Percentiles rank a stretch among this genome's conserved stretches.
Conservation (phyloP, 2,888 invertebrate species). For the Aspidiotus rigidus region DNA sequence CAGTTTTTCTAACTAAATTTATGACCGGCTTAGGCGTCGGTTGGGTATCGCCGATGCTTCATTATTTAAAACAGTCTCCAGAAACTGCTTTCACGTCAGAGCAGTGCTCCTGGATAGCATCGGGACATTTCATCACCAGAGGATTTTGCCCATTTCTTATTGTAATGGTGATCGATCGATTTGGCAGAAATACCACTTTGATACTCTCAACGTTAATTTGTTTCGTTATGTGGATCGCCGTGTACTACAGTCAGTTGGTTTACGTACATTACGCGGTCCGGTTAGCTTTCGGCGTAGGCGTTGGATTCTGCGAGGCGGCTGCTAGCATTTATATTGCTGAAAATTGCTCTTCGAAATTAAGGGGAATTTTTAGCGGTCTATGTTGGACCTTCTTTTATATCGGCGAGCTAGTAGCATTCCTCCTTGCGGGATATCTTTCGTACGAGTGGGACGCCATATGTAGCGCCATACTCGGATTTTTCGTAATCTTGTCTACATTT, state of each 20-base stretch:
- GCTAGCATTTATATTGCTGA: slow-evolving; percentile 38
- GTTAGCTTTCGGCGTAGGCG: slow-evolving; percentile 37
- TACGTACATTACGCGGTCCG: slow-evolving; percentile 34
- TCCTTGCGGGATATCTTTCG: slow-evolving; percentile 36
- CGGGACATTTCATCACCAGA: slow-evolving; percentile 8
- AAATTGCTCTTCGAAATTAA: slow-evolving; percentile 6
- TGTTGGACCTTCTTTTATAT: not conserved
- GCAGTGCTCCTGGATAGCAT: slow-evolving; percentile 13
- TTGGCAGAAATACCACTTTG: slow-evolving; percentile 14
- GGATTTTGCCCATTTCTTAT: not conserved
- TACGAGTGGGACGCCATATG: slow-evolving; percentile 28
- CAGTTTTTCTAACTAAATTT: not conserved
- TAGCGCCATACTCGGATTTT: not conserved
- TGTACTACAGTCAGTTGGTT: not conserved
- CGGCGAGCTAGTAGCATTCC: slow-evolving; percentile 37
- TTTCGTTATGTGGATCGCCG: not conserved
- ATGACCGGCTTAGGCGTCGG: slow-evolving; percentile 1
- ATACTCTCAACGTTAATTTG: not conserved
- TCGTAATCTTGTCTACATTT: slow-evolving; percentile 4
- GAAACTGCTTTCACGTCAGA: not conserved
- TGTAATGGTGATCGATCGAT: not conserved
- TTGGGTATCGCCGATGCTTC: slow-evolving; percentile 1
- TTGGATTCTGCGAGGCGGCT: slow-evolving; percentile 37
- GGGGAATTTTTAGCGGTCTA: not conserved
- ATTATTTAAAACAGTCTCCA: not conserved